phyloP scores from a whole-genome alignment of 2,113 vertebrate genomes.

The Colistium nudipinnis region DNA sequence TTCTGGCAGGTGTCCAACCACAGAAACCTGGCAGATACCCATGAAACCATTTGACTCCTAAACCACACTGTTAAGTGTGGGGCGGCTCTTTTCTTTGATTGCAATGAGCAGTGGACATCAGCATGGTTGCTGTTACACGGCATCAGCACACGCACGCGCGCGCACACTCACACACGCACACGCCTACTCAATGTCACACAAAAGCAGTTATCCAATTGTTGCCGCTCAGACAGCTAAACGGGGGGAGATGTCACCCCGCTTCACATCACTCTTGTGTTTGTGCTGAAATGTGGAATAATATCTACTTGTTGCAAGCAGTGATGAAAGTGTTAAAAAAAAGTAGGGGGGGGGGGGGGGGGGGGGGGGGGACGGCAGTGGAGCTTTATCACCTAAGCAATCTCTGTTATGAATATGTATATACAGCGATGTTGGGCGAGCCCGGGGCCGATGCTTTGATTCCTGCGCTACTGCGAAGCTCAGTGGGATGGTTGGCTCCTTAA shows the following conservation, averaged over 20 bases:
- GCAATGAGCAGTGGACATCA: slow-evolving; percentile 48
- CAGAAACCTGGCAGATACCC: slow-evolving; percentile 69
- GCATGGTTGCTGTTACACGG: slow-evolving; percentile 11
- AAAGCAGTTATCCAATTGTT: slow-evolving; percentile 52
- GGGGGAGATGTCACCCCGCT: slow-evolving; percentile 29
- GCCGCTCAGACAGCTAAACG: slow-evolving; percentile 18
- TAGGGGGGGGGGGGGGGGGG: slow-evolving; percentile 38
- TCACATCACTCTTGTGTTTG: slow-evolving; percentile 47
- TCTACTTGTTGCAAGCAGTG: slow-evolving; percentile 26
- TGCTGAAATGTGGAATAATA: slow-evolving; percentile 39
- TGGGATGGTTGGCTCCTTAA: too few relatives aligned
- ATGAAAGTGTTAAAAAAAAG: slow-evolving; percentile 57
- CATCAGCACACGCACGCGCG: slow-evolving; percentile 18
- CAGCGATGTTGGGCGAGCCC: slow-evolving; percentile 62
- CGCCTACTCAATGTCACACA: slow-evolving; percentile 24
- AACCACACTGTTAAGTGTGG: slow-evolving; percentile 70
- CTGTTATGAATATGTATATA: slow-evolving; percentile 71
- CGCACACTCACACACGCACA: slow-evolving; percentile 7
- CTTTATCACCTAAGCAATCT: slow-evolving; percentile 62
- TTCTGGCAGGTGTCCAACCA: slow-evolving; percentile 65
- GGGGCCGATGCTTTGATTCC: slow-evolving; percentile 73
- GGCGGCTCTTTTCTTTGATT: slow-evolving; percentile 63
- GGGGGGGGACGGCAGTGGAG: slow-evolving; percentile 22
- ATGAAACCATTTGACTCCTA: slow-evolving; percentile 70
- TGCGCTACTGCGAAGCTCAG: too few relatives aligned